A percentile compares a stretch with the other conserved stretches of the same genome.
These are phyloP conservation scores for Platypus cylindrus DNA, from an alignment of 2,888 invertebrate genomes.

Conservation along the genomic window DNA sequence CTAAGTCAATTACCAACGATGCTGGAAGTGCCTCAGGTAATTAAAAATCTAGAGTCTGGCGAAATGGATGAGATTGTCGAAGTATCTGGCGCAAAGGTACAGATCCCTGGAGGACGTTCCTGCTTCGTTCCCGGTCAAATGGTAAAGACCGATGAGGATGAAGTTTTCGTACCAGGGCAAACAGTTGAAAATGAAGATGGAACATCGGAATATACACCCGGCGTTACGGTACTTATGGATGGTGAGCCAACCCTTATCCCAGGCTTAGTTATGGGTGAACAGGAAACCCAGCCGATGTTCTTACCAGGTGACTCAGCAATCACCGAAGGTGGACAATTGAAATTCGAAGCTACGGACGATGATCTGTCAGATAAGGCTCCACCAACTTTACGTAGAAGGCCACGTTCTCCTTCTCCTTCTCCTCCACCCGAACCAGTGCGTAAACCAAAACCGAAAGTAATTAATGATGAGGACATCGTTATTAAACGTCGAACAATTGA, in stretches of 20 bases:
- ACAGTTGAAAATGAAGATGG: constrained; percentile 59
- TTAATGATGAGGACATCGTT: constrained; percentile 25
- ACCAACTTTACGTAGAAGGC: constrained; percentile 17
- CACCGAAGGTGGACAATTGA: constrained; percentile 30
- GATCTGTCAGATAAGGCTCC: constrained; percentile 17
- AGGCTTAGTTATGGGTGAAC: constrained; percentile 57
- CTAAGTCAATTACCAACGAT: constrained; percentile 46
- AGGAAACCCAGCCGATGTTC: constrained; percentile 33
- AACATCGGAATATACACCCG: constrained; percentile 62
- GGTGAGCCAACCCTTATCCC: constrained; percentile 66
- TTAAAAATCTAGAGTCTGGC: constrained; percentile 47
- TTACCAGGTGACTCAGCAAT: constrained; percentile 32
- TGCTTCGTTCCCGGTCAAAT: constrained; percentile 71
- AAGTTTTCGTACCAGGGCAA: constrained; percentile 49
- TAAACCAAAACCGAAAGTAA: constrained; percentile 22
- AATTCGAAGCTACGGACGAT: constrained; percentile 29
- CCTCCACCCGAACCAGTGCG: constrained; percentile 22
- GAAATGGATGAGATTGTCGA: constrained; percentile 46
- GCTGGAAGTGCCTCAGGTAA: constrained; percentile 48
- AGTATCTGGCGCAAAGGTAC: constrained; percentile 45
- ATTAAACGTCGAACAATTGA: constrained; percentile 27
- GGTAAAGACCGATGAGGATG: constrained; percentile 44
- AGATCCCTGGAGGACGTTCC: constrained; percentile 43
- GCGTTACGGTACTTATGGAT: constrained; percentile 62
- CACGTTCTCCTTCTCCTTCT: constrained; percentile 17